These are phyloP conservation scores for Cliona cf. orientalis DNA, from an alignment of 37 sponge, comb jelly and placozoan species.

Conservation along the genomic window DNA sequence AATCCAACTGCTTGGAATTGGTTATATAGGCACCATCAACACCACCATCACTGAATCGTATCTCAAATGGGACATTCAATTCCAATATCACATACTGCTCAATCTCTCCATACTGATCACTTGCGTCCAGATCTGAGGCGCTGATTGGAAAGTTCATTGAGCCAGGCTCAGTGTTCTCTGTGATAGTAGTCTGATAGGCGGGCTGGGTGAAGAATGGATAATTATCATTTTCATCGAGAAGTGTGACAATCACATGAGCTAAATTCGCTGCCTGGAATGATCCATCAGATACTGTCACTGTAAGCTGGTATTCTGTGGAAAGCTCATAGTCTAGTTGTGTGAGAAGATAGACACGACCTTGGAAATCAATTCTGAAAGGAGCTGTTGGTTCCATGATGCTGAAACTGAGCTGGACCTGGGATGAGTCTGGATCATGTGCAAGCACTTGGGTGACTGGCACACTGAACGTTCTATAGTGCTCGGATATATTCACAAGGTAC, in stretches of 20 bases:
- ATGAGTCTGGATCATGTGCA: conserved; percentile 51
- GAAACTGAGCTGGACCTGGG: conserved; percentile 22
- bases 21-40: conserved; percentile 31
- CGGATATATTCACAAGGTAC: conserved; percentile 55
- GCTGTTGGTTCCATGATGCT: conserved; percentile 7
- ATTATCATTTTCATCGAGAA: conserved; percentile 61
- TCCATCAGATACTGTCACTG: conserved; percentile 56
- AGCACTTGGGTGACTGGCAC: conserved; percentile 29
- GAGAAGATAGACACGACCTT: conserved; percentile 40
- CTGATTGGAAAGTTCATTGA: conserved; percentile 12
- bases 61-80: conserved; percentile 14
- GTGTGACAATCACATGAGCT: conserved; percentile 30
- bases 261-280: neutral
- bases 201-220: conserved; percentile 43
- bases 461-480: conserved; percentile 28
- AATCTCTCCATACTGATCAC: conserved; percentile 45
- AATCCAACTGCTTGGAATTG: conserved; percentile 46
- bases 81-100: conserved; percentile 43
- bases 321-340: conserved; percentile 53
- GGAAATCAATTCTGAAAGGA: conserved; percentile 35
- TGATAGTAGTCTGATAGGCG: conserved; percentile 15
- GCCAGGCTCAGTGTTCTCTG: conserved; percentile 45
- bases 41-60: conserved; percentile 1
- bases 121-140: conserved; percentile 40
- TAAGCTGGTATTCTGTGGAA: conserved; percentile 24